A percentile compares a stretch with the other conserved stretches of the same genome.
These are phyloP conservation scores for Corticium candelabrum DNA, from an alignment of 37 sponge, comb jelly and placozoan species.

Conservation along the genomic window DNA sequence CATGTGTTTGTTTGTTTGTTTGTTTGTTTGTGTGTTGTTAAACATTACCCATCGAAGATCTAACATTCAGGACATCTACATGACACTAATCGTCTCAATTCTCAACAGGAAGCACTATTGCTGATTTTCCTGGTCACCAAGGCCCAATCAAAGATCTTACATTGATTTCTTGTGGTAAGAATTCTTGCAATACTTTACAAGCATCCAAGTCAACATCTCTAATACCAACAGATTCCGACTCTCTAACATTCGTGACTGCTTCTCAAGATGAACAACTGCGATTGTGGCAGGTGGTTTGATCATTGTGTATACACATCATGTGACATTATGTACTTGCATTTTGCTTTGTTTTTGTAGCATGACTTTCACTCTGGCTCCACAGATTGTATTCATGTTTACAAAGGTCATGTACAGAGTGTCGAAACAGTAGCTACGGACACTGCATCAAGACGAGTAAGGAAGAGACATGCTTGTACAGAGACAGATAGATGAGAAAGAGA, in stretches of 20 bases:
- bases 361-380: background rate
- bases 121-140: conserved; percentile 21
- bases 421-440: conserved; percentile 30
- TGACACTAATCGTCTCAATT: too few relatives aligned
- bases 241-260: conserved; percentile 34
- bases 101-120: background rate
- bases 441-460: background rate
- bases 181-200: too few relatives aligned
- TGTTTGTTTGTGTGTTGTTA: too few relatives aligned
- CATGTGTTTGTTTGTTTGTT: too few relatives aligned
- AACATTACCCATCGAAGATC: too few relatives aligned
- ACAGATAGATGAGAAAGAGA: too few relatives aligned
- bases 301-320: background rate
- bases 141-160: conserved; percentile 48
- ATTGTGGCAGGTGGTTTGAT: conserved; percentile 37
- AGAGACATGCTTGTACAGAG: too few relatives aligned
- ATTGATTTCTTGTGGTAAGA: conserved; percentile 28
- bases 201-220: too few relatives aligned
- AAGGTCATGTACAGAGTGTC: conserved; percentile 68
- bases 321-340: background rate
- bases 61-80: too few relatives aligned
- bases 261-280: conserved; percentile 68
- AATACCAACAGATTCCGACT: too few relatives aligned
- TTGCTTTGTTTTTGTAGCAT: conserved; percentile 7
- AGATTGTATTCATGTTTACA: conserved; percentile 20